Conservation (phyloP, 2,888 invertebrate genomes). For the Tachina lurida region DNA sequence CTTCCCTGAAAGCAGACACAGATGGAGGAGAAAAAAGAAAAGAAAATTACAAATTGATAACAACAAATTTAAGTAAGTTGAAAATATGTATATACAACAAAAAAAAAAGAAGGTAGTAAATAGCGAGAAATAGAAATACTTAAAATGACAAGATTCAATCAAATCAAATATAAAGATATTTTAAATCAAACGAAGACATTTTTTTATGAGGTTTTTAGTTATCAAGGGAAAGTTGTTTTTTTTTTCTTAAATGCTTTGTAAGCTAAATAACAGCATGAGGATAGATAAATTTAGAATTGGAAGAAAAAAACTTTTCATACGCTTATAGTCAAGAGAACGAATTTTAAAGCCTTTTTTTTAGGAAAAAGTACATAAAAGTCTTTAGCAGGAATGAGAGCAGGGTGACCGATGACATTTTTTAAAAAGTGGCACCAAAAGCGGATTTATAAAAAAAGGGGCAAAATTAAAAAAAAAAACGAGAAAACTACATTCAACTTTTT, state of each 20-base stretch:
- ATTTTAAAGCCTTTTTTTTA: no score
- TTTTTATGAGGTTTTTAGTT: slow-evolving; percentile 10
- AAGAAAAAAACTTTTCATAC: no score
- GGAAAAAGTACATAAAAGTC: no score
- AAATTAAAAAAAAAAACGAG: no score
- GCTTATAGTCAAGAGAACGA: no score
- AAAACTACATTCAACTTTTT: no score
- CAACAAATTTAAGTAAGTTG: slow-evolving; percentile 33
- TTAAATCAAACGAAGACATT: not conserved
- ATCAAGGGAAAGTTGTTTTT: not conserved
- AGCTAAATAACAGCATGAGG: not conserved
- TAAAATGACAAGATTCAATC: slow-evolving; percentile 54
- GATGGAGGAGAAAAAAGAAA: not conserved
- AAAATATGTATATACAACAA: not conserved
- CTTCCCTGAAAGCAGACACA: slow-evolving; percentile 85
- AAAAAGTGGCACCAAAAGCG: no score
- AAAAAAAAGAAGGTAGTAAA: slow-evolving; percentile 41
- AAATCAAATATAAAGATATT: slow-evolving; percentile 54
- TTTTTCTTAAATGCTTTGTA: slow-evolving; percentile 5
- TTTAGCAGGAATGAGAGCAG: no score
- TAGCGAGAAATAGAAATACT: slow-evolving; percentile 15
- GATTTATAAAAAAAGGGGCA: no score
- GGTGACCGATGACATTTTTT: no score
- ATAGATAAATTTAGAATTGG: no score
- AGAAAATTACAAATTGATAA: slow-evolving; percentile 32